These are phyloP conservation scores for Agrotis segetum DNA, from an alignment of 2,888 invertebrate genomes.

Conservation along the genomic window DNA sequence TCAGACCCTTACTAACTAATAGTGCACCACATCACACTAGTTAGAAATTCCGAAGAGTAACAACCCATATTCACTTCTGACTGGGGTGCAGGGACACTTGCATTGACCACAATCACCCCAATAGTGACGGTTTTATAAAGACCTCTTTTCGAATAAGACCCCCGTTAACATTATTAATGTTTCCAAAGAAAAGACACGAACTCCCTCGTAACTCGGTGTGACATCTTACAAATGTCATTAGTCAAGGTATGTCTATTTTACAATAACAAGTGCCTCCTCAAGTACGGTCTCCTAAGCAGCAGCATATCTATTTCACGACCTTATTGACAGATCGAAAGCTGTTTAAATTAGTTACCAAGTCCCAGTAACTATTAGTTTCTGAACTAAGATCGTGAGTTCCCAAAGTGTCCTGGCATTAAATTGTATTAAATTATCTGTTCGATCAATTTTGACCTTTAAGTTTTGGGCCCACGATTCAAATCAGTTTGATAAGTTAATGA, in stretches of 20 bases:
- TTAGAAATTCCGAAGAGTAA: no score
- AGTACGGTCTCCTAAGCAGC: not conserved
- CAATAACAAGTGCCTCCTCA: not conserved
- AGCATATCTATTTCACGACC: slow-evolving; percentile 34
- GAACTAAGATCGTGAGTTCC: slow-evolving; percentile 44
- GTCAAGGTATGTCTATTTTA: not conserved
- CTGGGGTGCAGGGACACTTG: no score
- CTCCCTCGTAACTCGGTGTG: no score
- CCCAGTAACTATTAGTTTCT: slow-evolving; percentile 37
- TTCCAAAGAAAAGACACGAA: no score
- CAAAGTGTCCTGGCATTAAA: slow-evolving; percentile 33
- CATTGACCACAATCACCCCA: no score
- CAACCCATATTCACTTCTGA: no score
- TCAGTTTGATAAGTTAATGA: not conserved
- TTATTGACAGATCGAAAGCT: slow-evolving; percentile 37
- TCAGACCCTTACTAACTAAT: no score
- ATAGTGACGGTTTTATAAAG: no score
- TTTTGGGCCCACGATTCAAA: not conserved
- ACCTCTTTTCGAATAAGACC: no score
- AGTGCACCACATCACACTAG: no score
- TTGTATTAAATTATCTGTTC: slow-evolving; percentile 36
- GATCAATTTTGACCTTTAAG: slow-evolving; percentile 34
- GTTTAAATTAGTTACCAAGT: slow-evolving; percentile 38
- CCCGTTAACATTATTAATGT: no score
- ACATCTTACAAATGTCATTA: not conserved